A percentile compares a stretch with the other conserved stretches of the same genome.
These are phyloP conservation scores for Calycopis cecrops DNA, from an alignment of 1,140 invertebrate genomes.

Conservation along the genomic window DNA sequence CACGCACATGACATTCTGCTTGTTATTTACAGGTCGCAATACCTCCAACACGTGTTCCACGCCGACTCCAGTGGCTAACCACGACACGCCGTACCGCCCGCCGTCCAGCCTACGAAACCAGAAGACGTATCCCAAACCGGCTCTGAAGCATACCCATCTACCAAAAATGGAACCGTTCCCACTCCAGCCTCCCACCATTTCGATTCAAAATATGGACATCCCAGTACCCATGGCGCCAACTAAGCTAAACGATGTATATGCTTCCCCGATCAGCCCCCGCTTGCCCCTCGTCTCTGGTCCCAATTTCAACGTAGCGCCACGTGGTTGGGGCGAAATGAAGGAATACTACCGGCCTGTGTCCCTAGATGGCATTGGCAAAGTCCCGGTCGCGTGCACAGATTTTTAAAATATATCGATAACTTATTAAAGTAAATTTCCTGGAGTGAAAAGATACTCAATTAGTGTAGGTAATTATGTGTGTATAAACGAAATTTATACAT, in stretches of 20 bases:
- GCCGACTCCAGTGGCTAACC: conserved; percentile 69
- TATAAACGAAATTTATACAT: background rate
- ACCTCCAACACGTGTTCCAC: conserved; percentile 67
- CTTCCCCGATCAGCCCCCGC: conserved; percentile 55
- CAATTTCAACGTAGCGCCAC: conserved; percentile 88
- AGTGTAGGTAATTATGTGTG: background rate
- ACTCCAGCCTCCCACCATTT: conserved; percentile 46
- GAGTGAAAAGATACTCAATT: conserved; percentile 3
- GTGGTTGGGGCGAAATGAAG: conserved; percentile 83
- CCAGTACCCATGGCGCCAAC: conserved; percentile 66
- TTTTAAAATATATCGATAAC: conserved; percentile 44
- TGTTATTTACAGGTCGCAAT: conserved; percentile 61
- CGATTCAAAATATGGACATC: conserved; percentile 52
- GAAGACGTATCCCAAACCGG: conserved; percentile 66
- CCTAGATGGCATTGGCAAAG: conserved; percentile 74
- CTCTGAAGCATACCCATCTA: conserved; percentile 66
- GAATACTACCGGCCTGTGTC: conserved; percentile 82
- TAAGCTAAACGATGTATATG: conserved; percentile 65
- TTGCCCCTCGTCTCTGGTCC: conserved; percentile 60
- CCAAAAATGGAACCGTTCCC: conserved; percentile 72
- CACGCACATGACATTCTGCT: background rate
- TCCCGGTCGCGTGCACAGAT: conserved; percentile 76
- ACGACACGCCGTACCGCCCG: conserved; percentile 71
- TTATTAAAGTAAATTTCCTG: background rate
- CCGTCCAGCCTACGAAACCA: conserved; percentile 64